Percentiles rank a stretch among this genome's conserved stretches.
phyloP scores from a whole-genome alignment of 1,140 invertebrate species.

The Euglossa dilemma region DNA sequence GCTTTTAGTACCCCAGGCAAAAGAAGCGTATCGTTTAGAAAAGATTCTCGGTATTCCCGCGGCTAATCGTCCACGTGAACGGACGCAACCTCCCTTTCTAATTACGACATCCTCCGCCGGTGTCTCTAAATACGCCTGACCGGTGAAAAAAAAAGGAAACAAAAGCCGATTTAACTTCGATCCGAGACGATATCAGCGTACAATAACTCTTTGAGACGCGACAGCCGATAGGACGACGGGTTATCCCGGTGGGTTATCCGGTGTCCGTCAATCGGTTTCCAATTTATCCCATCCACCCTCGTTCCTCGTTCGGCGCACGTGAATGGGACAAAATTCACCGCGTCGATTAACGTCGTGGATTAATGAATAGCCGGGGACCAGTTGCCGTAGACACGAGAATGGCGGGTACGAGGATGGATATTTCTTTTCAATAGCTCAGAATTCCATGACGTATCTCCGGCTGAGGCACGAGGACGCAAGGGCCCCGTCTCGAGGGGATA shows the following conservation, averaged over 20 bases:
- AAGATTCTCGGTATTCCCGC: conserved; percentile 10
- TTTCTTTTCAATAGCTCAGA: conserved; percentile 49
- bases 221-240: too few relatives aligned
- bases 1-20: background rate
- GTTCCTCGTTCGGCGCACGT: background rate
- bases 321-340: background rate
- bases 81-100: conserved; percentile 46
- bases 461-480: background rate
- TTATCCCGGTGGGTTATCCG: too few relatives aligned
- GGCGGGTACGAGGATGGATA: conserved; percentile 51
- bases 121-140: background rate
- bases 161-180: background rate
- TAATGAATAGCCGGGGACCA: conserved; percentile 34
- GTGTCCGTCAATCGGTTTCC: background rate
- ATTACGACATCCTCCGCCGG: conserved; percentile 29
- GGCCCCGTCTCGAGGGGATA: conserved; percentile 48
- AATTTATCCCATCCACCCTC: conserved; percentile 40
- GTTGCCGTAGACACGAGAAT: conserved; percentile 60
- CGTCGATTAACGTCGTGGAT: conserved; percentile 55
- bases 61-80: background rate
- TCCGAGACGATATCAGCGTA: background rate
- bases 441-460: conserved; percentile 51
- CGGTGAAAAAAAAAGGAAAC: conserved; percentile 9
- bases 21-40: background rate
- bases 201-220: background rate